Percentiles rank a stretch among this genome's conserved stretches.
Conservation (phyloP, 1,140 invertebrate genomes). For the Heliothis subflexa region DNA sequence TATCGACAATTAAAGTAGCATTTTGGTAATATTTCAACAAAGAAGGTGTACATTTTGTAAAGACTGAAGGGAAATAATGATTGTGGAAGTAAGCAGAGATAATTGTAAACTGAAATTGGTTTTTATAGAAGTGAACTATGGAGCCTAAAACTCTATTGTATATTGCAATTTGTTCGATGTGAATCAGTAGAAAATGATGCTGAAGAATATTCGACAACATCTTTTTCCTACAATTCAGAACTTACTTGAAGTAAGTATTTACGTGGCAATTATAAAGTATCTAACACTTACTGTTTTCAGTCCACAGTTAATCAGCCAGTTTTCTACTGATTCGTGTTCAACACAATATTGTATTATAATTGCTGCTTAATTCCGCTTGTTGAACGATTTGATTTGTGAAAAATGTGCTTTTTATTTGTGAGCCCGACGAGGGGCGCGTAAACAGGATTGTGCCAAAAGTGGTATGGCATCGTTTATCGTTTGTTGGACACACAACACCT, state of each 20-base stretch:
- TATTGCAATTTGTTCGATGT: constrained; percentile 32
- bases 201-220: not conserved
- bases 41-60: constrained; percentile 58
- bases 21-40: constrained; percentile 22
- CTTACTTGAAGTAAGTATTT: not conserved
- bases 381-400: constrained; percentile 41
- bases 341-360: constrained; percentile 35
- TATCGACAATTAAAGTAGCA: not conserved
- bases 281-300: not conserved
- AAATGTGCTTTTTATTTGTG: constrained; percentile 47
- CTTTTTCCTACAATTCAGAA: too few relatives aligned
- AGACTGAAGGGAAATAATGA: constrained; percentile 69
- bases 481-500: constrained; percentile 72
- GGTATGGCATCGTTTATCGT: constrained; percentile 47
- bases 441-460: constrained; percentile 46
- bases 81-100: constrained; percentile 43
- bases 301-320: not conserved
- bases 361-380: constrained; percentile 42
- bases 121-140: constrained; percentile 55
- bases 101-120: constrained; percentile 57
- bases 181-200: constrained; percentile 17
- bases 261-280: too few relatives aligned
- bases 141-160: constrained; percentile 51
- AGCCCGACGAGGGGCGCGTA: constrained; percentile 35
- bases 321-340: constrained; percentile 32